Percentiles rank a stretch among this genome's conserved stretches.
These are phyloP conservation scores for Philypnodon macrostomus DNA, from an alignment of 2,797 vertebrate genomes.

Conservation along the genomic window DNA sequence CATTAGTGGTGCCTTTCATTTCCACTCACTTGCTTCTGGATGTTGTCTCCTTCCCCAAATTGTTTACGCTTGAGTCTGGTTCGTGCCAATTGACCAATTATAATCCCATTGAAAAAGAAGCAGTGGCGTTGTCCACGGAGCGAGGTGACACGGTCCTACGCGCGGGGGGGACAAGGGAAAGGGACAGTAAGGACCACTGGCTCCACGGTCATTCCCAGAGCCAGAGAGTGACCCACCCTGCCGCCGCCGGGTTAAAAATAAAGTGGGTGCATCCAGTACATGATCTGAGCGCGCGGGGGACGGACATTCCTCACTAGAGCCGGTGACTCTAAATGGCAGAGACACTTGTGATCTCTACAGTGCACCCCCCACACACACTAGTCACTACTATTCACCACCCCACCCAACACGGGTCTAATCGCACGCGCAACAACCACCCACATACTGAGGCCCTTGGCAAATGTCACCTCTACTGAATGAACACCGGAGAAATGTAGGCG, in stretches of 20 bases:
- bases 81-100: conserved; percentile 57
- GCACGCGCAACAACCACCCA: conserved; percentile 38
- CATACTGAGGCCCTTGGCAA: conserved; percentile 38
- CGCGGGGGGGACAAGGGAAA: conserved; percentile 54
- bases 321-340: conserved; percentile 80
- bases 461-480: conserved; percentile 57
- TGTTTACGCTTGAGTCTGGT: conserved; percentile 43
- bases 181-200: conserved; percentile 52
- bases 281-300: conserved; percentile 65
- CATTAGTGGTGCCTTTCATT: conserved; percentile 13
- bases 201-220: conserved; percentile 70
- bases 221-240: conserved; percentile 73
- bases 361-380: conserved; percentile 8
- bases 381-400: conserved; percentile 21
- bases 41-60: conserved; percentile 32
- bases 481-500: not conserved
- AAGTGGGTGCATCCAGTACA: conserved; percentile 66
- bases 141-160: conserved; percentile 39
- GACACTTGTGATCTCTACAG: conserved; percentile 45
- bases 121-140: conserved; percentile 31
- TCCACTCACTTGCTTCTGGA: conserved; percentile 49
- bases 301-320: conserved; percentile 75
- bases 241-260: conserved; percentile 80
- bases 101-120: conserved; percentile 63
- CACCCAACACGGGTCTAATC: conserved; percentile 44